Percentiles rank a stretch among this genome's conserved stretches.
Conservation (phyloP, 2,113 vertebrate genomes). For the Delphinapterus leucas region DNA sequence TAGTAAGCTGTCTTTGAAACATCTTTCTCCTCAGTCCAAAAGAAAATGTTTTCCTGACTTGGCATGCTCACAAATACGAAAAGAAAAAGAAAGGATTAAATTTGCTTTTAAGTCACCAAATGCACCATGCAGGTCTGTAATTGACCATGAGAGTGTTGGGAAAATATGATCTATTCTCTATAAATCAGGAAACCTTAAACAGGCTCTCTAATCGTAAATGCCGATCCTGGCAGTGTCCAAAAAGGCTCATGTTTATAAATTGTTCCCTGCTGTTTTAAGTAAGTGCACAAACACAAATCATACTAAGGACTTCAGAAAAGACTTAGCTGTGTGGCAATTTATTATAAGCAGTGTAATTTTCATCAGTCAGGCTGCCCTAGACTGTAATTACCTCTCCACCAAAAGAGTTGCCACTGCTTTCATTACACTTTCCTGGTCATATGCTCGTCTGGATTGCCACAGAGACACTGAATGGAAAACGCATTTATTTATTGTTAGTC, state of each 20-base stretch:
- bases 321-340: slow-evolving; percentile 65
- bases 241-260: slow-evolving; percentile 78
- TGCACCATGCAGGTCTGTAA: slow-evolving; percentile 77
- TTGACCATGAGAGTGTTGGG: slow-evolving; percentile 76
- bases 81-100: slow-evolving; percentile 74
- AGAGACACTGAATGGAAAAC: slow-evolving; percentile 56
- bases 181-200: slow-evolving; percentile 77
- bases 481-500: slow-evolving; percentile 40
- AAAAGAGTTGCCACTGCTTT: slow-evolving; percentile 62
- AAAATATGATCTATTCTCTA: slow-evolving; percentile 81
- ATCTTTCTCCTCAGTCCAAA: slow-evolving; percentile 20
- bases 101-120: slow-evolving; percentile 80
- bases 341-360: slow-evolving; percentile 75
- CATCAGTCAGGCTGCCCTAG: slow-evolving; percentile 67
- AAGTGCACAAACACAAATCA: slow-evolving; percentile 78
- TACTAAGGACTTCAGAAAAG: slow-evolving; percentile 74
- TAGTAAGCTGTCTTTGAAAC: slow-evolving; percentile 59
- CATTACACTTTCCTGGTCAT: slow-evolving; percentile 68
- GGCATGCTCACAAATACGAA: slow-evolving; percentile 72
- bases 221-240: slow-evolving; percentile 71
- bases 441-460: slow-evolving; percentile 38
- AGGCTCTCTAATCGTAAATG: slow-evolving; percentile 79
- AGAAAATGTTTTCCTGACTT: slow-evolving; percentile 71
- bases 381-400: slow-evolving; percentile 72
- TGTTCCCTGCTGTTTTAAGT: slow-evolving; percentile 80